Base-by-base conservation (phyloP, 1,140 invertebrate genomes). In the Trichomalopsis sarcophagae region DNA sequence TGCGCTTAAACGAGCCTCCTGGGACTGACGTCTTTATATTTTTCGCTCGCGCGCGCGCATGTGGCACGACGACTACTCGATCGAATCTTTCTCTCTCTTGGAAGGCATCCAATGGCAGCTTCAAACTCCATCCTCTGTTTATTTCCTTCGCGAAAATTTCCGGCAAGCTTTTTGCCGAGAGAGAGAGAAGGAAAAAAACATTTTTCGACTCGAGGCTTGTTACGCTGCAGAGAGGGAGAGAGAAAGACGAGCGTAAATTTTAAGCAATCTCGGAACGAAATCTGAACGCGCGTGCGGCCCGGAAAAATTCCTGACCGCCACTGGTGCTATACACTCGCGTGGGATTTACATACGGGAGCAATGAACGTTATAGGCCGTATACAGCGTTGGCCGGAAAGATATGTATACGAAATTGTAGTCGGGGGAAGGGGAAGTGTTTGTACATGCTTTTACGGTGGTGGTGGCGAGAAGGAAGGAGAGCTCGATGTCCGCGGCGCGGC, bases 21-120 rank as follows among this genome's bases (percentile, higher is more conserved):
- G 87, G 87, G 86, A 50, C 81, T 82, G 80, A 87, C 76, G 87
- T 87, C 87, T 86, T 86, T 87, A 87, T 87, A 86, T 87, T 86
- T 71, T 80, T 62, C 9, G 27, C 27, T n/a, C n/a, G n/a, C 47
- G n/a, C 44, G 17, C 55, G 17, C 55, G 21, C 55, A 62, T n/a
- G 55, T 17, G 55, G 55, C 6, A 62, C 55, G 55, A 7, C 55
- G 55, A 7, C 21, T 7, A 62, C 55, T 21, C 40, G 40, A 44
- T 44, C 40, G 40, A 44, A 9, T 11, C 40, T 44, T 7, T 44
- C 40, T 44, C 40, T 62, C 17, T 50, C 23, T 23, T 50, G 75
- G 75, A 77, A 50, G 36, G 44, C 44, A 27, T 77, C 75, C 75
- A 77, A 50, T 27, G 40, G 36, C 40, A 75, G n/a, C n/a, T 75